Evolutionary conservation across 30 jellyfish, hydroid and myxozoan species (phyloP).

Genomic region (Mastigias papua): DNA sequence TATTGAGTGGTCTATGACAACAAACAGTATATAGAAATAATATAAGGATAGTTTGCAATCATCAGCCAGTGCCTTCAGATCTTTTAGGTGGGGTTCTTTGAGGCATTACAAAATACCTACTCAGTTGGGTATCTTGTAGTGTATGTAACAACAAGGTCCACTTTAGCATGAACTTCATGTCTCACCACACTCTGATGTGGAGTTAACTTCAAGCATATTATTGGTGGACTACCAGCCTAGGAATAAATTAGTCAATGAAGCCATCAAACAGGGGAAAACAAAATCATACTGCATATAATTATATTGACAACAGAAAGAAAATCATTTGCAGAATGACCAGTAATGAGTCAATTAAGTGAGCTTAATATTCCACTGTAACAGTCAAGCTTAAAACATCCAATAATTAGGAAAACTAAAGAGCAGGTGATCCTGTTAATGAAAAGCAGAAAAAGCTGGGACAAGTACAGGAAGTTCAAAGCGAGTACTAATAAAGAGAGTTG

Average conservation of each 20-base stretch:
- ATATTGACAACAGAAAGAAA: background rate
- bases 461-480: too few relatives aligned
- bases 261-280: background rate
- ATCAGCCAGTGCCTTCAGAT: background rate
- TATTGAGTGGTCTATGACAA: too few relatives aligned
- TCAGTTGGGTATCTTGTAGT: slow-evolving; percentile 91
- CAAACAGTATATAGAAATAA: too few relatives aligned
- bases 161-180: slow-evolving; percentile 92
- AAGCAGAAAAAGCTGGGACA: too few relatives aligned
- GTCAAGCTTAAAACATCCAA: too few relatives aligned
- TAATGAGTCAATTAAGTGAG: too few relatives aligned
- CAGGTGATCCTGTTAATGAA: too few relatives aligned
- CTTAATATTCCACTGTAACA: too few relatives aligned
- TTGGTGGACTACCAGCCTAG: slow-evolving; percentile 83
- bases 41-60: too few relatives aligned
- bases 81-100: background rate
- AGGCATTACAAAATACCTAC: slow-evolving; percentile 43
- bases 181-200: slow-evolving; percentile 88
- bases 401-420: too few relatives aligned
- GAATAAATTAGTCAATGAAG: background rate
- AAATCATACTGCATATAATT: background rate
- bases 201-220: slow-evolving; percentile 66
- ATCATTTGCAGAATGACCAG: background rate
- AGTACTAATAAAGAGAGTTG: too few relatives aligned
- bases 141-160: slow-evolving; percentile 77